Evolutionary conservation across 2,797 vertebrate genomes (phyloP), one percentile per base, ranked within the genome.

Genomic region (Glossophaga mutica): DNA sequence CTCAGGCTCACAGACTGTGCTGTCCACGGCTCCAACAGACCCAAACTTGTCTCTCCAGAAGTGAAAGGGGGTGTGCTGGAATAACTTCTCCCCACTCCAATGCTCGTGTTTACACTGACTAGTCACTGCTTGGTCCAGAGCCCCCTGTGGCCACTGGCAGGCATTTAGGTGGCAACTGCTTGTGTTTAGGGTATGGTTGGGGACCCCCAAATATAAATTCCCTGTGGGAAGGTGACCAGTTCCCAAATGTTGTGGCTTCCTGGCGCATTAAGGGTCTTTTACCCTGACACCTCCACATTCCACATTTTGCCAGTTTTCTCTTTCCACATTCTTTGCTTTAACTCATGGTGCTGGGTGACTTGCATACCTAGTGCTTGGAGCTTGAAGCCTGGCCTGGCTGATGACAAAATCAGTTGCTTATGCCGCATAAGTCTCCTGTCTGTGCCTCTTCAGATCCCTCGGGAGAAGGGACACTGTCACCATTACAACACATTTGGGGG

Each of bases 301-400:
- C 46, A 85, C 67, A 10, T 44, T 79, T 90, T 42, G 34, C 37
- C n/a, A 84, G 24, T 44, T 68, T 85, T 76, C n/a, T 74, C 5
- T 48, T 83, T 87, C 21, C 12, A 39, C 22, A 59, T 46, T 92
- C 42, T 90, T 77, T 87, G 46, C 79, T 78, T 70, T 88, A 34
- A 50, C 16, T 88, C 9, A 42, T 9, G 37, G 6, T 42, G n/a
- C 22, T 2, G 14, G 34, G 22, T 16, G 50, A 24, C 34, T 37
- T 9, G 18, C 52, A 55, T 0, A 4, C 37, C 5, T 57, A 37
- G 46, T 26, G 48, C 65, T 2, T 24, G 74, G 67, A 68, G 4
- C 19, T n/a, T 77, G 84, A 62, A 46, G 9, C 42, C 19, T 87
- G 79, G 44, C 21, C 12, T 87, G 10, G 48, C 44, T 70, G 32